Base-by-base conservation (phyloP, 2,113 vertebrate species). In the Emydocephalus ijimae region DNA sequence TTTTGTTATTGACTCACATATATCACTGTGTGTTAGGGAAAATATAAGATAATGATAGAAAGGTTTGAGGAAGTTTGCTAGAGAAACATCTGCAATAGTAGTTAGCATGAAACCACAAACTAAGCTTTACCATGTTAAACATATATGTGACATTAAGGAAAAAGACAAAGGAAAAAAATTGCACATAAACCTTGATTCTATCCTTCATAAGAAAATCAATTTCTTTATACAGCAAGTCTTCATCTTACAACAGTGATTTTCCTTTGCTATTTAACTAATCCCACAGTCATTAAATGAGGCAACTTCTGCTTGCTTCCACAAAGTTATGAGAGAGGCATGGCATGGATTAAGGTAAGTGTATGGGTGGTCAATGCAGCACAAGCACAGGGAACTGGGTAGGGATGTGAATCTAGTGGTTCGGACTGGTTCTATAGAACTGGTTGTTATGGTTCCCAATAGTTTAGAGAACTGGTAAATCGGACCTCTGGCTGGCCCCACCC, bases 141-240 rank as follows among this genome's bases (percentile, higher is more conserved):
- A 10, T 56, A 55, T 85, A 92, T 11, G 34, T 52, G 43, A 10
- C 85, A 86, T 85, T 85, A 6, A 52, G 26, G 4, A 21, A 15
- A 87, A 50, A 54, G 23, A 4, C 34, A 14, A 29, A 56, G 45
- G 7, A 39, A 74, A 52, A 52, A 39, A n/a, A 9, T 26, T 26
- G 18, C 54, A 48, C 64, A 59, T 57, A 21, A 21, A 89, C 88
- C 21, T 85, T 69, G 88, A 39, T 12, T 23, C 48, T 43, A 15
- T 56, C 7, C 5, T 94, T 96, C 95, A 64, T 95, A 91, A 91
- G 93, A 95, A 26, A 88, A 34, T 87, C 15, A 89, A 94, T 92
- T 94, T 95, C 48, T 93, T 85, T 95, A 93, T 61, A 92, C 95
- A 91, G 26, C 11, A n/a, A 52, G 43, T 85, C 85, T 50, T 85